phyloP scores from a whole-genome alignment of 2,888 invertebrate species.

The Crematogaster levior region DNA sequence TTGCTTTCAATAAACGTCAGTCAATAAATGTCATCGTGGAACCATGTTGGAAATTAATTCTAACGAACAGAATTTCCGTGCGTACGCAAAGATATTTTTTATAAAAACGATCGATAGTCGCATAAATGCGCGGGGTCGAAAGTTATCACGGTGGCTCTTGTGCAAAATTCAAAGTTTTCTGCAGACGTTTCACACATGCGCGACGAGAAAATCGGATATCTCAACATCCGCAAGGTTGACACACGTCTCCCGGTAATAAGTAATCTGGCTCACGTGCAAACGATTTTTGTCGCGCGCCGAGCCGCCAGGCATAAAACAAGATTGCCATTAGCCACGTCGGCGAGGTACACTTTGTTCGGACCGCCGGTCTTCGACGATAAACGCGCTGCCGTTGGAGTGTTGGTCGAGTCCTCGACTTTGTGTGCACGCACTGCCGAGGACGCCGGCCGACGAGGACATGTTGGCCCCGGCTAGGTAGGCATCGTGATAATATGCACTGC shows the following conservation, averaged over 20 bases:
- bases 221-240: not conserved
- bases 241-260: conserved; percentile 16
- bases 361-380: conserved; percentile 62
- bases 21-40: conserved; percentile 32
- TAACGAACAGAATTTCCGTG: not conserved
- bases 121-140: not conserved
- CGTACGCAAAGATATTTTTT: not conserved
- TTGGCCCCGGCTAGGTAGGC: conserved; percentile 60
- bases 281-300: conserved; percentile 42
- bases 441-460: conserved; percentile 66
- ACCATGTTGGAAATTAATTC: conserved; percentile 6
- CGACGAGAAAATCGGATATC: not conserved
- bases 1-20: conserved; percentile 36
- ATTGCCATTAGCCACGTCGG: conserved; percentile 66
- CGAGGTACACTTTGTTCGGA: conserved; percentile 69
- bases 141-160: not conserved
- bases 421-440: conserved; percentile 73
- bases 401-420: conserved; percentile 77
- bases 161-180: not conserved
- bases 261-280: conserved; percentile 41
- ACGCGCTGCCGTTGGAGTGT: conserved; percentile 70
- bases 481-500: conserved; percentile 78
- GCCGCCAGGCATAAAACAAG: conserved; percentile 38
- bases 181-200: not conserved
- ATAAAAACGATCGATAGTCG: not conserved